Percentiles rank a stretch among this genome's conserved stretches.
Conservation (phyloP, 2,113 vertebrate species). For the Clarias gariepinus region DNA sequence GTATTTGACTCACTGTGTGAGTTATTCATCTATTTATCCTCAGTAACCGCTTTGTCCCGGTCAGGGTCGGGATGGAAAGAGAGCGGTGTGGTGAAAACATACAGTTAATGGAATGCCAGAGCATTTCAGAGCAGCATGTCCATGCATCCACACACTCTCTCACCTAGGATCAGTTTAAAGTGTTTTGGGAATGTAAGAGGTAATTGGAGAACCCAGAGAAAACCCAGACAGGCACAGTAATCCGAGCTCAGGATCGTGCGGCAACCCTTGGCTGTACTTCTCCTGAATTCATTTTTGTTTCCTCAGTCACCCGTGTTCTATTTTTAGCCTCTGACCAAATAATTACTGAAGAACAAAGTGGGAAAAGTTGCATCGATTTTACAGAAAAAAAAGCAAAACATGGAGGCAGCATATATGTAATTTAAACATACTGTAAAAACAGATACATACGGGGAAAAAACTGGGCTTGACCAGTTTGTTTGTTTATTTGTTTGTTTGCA, state of each 20-base stretch:
- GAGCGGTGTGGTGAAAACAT: not conserved
- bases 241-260: not conserved
- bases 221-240: not conserved
- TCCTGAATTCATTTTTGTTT: too few species aligned
- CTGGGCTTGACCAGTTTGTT: too few species aligned
- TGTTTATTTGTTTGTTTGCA: too few species aligned
- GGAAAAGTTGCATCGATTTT: not conserved
- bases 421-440: not conserved
- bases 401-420: not conserved
- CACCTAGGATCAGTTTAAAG: not conserved
- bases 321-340: too few species aligned
- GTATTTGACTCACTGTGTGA: not conserved
- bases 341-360: too few species aligned
- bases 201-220: not conserved
- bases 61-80: not conserved
- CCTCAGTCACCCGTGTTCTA: too few species aligned
- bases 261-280: not conserved
- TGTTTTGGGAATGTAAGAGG: too few species aligned
- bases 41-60: not conserved
- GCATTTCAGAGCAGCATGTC: not conserved
- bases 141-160: not conserved
- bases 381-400: not conserved
- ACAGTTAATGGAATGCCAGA: not conserved
- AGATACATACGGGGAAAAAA: too few species aligned
- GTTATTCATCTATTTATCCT: not conserved